phyloP scores from a whole-genome alignment of 2,888 invertebrate species.

The Hypsopygia costalis region DNA sequence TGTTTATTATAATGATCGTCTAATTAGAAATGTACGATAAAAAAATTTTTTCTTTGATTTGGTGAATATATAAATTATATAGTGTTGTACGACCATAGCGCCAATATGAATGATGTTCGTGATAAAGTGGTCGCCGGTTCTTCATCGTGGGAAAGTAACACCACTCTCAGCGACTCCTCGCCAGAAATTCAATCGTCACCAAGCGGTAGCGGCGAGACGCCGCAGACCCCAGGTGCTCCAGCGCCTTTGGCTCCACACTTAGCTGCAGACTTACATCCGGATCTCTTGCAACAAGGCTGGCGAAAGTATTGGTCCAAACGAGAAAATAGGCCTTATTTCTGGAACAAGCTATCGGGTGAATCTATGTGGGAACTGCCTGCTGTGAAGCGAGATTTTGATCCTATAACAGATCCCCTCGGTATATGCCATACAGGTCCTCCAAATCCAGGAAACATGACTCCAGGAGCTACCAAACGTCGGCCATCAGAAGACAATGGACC shows the following conservation, averaged over 20 bases:
- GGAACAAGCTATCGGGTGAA: conserved; percentile 97
- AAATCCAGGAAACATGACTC: conserved; percentile 69
- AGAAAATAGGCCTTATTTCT: conserved; percentile 97
- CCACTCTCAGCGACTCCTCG: conserved; percentile 62
- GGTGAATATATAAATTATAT: conserved; percentile 10
- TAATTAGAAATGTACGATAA: conserved; percentile 7
- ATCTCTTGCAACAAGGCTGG: conserved; percentile 92
- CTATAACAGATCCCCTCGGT: conserved; percentile 94
- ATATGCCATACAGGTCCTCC: conserved; percentile 82
- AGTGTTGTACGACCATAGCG: conserved; percentile 22
- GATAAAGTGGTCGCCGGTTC: conserved; percentile 74
- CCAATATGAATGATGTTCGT: conserved; percentile 75
- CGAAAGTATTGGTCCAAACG: conserved; percentile 97
- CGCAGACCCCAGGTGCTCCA: conserved; percentile 82
- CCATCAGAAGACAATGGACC: conserved; percentile 91
- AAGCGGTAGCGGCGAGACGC: conserved; percentile 65
- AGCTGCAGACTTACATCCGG: conserved; percentile 70
- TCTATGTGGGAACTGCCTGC: conserved; percentile 98
- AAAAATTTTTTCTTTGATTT: conserved; percentile 3
- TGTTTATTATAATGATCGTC: conserved; percentile 15
- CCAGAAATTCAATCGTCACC: conserved; percentile 70
- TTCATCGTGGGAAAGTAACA: conserved; percentile 67
- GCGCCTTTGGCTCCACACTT: conserved; percentile 69
- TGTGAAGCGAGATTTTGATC: conserved; percentile 91
- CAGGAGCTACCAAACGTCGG: conserved; percentile 85